Evolutionary conservation across 2,113 vertebrate genomes (phyloP).

Genomic region (Coturnix japonica): DNA sequence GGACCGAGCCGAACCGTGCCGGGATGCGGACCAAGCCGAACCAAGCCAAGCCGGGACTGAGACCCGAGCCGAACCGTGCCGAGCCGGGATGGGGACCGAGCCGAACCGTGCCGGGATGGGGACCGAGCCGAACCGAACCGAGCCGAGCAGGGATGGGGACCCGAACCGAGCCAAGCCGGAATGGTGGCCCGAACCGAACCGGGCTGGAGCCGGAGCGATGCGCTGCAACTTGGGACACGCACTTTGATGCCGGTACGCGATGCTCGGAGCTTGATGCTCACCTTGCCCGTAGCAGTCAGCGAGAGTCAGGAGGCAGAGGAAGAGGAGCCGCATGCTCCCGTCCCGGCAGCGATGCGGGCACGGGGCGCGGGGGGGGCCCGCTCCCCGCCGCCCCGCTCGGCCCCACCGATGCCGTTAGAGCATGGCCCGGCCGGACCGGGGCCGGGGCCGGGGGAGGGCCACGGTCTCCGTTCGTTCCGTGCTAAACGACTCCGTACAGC

Average conservation of each 20-base stretch:
- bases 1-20: too few relatives aligned
- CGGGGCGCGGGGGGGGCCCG: neutral
- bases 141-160: too few relatives aligned
- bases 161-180: too few relatives aligned
- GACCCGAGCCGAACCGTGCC: neutral
- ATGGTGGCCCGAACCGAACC: too few relatives aligned
- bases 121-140: too few relatives aligned
- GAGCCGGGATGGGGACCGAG: neutral
- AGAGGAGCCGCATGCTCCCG: conserved; percentile 73
- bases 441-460: neutral
- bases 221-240: too few relatives aligned
- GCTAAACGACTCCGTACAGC: neutral
- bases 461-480: neutral
- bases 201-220: too few relatives aligned
- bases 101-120: too few relatives aligned
- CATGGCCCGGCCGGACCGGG: neutral
- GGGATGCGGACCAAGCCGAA: too few relatives aligned
- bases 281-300: conserved; percentile 72
- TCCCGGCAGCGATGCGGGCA: neutral
- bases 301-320: conserved; percentile 74
- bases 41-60: neutral
- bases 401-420: neutral
- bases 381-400: neutral
- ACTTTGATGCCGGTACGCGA: too few relatives aligned
- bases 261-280: neutral